A percentile compares a stretch with the other conserved stretches of the same genome.
Evolutionary conservation across 2,797 vertebrate species (phyloP).

Genomic region (Oreochromis grahami): DNA sequence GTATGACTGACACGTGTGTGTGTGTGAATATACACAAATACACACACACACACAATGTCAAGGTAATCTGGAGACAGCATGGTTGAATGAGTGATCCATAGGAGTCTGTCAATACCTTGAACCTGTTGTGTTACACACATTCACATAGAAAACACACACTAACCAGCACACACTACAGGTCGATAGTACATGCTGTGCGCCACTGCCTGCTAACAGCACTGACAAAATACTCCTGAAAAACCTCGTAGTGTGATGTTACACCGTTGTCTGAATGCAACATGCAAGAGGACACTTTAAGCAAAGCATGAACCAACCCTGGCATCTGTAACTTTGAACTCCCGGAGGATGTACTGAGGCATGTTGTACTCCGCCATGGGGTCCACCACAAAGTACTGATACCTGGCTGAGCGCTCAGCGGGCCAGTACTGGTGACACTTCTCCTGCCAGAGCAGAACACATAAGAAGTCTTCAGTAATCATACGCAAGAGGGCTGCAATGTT

Average conservation of each 20-base stretch:
- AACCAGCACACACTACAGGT: slow-evolving; percentile 42
- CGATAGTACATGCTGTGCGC: slow-evolving; percentile 51
- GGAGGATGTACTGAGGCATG: slow-evolving; percentile 98
- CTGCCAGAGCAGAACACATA: slow-evolving; percentile 58
- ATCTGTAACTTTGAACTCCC: slow-evolving; percentile 97
- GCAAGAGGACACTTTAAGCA: background rate
- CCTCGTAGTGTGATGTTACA: slow-evolving; percentile 7
- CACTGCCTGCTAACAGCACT: slow-evolving; percentile 13
- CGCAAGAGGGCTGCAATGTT: background rate
- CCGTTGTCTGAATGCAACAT: slow-evolving; percentile 1
- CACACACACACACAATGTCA: background rate
- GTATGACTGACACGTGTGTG: slow-evolving; percentile 42
- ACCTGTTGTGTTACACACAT: slow-evolving; percentile 17
- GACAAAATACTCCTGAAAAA: slow-evolving; percentile 24
- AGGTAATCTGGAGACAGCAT: slow-evolving; percentile 35
- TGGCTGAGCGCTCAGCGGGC: slow-evolving; percentile 93
- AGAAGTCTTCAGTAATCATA: background rate
- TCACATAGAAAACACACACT: slow-evolving; percentile 28
- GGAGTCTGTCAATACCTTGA: slow-evolving; percentile 26
- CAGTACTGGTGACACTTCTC: slow-evolving; percentile 99
- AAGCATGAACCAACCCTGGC: slow-evolving; percentile 83
- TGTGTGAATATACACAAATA: background rate
- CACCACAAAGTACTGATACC: slow-evolving; percentile 98
- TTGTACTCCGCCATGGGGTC: slow-evolving; percentile 99
- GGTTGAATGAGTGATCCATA: slow-evolving; percentile 46